Base-by-base conservation (phyloP, 2,888 invertebrate genomes). In the Acrocyrtus sp. region DNA sequence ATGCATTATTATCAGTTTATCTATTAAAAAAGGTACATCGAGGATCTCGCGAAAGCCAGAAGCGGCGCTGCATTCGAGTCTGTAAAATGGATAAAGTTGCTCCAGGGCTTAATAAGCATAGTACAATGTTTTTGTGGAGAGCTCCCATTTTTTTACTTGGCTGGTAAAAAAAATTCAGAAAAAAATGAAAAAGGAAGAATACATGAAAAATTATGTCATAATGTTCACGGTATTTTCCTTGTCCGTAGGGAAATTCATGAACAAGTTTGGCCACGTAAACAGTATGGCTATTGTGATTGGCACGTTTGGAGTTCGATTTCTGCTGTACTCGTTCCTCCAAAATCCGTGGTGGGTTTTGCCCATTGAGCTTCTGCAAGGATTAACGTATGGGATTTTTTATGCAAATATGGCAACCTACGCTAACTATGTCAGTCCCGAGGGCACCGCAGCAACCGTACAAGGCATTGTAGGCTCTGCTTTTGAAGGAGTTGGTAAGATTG, bases 361-460 rank as follows among this genome's bases (percentile, higher is more conserved):
- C 1, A 89, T 96, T 61, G 97, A 97, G 84, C 84, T 95, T 74
- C 85, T 93, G 6, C 95, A 96, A 84, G 95, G 96, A 0, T 86
- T 96, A 24, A 94, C 95, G 0, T 93, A 93, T 83, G 96, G 96
- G 24, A 88, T 95, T 83, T 93, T 93, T 82, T 95, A 93, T 84
- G 90, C 94, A 0, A 91, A 93, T 10, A 93, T 95, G 92, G 91
- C 94, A n/a, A 93, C 94, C 0, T 95, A 94, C 84, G 94, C 94
- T 0, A 92, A 90, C 82, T 89, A 91, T 72, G 89, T 93, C 0
- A 91, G 95, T 1, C 93, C 94, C 0, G 88, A 91, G 0, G 95
- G 94, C 8, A 92, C 92, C 0, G 93, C 93, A 84, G 92, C 94
- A 0, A 95, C 95, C 15, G 90, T 95, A 82, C 94, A 94, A 88